Conservation (phyloP, 2,888 invertebrate species). For the Parnassius glacialis region DNA sequence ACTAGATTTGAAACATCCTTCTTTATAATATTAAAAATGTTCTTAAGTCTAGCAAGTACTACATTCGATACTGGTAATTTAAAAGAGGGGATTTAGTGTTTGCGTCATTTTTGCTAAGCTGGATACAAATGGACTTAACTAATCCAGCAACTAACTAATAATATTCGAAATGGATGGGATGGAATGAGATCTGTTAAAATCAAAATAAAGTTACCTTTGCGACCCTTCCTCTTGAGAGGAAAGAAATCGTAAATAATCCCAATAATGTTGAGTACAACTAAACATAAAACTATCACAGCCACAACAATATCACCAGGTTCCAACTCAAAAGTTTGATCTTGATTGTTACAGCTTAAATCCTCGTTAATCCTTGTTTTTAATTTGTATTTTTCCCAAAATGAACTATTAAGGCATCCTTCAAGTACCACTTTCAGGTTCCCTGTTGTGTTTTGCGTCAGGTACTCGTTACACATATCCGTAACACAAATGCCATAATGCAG, state of each 20-base stretch:
- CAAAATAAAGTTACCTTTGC: no score
- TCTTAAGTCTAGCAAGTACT: no score
- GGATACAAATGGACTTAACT: no score
- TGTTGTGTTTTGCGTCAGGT: slow-evolving; percentile 22
- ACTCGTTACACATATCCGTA: slow-evolving; percentile 30
- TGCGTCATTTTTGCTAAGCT: no score
- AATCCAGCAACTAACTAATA: no score
- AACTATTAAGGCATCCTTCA: slow-evolving; percentile 41
- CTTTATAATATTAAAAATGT: no score
- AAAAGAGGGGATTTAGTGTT: no score
- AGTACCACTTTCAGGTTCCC: slow-evolving; percentile 26
- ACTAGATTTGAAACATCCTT: no score
- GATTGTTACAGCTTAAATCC: slow-evolving; percentile 48
- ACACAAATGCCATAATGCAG: slow-evolving; percentile 36
- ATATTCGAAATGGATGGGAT: no score
- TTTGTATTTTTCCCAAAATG: slow-evolving; percentile 46
- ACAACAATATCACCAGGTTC: slow-evolving; percentile 50
- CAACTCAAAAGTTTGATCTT: slow-evolving; percentile 36
- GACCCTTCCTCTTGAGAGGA: no score
- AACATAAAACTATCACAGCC: slow-evolving; percentile 46
- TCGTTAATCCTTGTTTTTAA: slow-evolving; percentile 45
- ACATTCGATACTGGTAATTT: no score
- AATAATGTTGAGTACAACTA: slow-evolving; percentile 47
- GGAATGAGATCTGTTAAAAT: no score
- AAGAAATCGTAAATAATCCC: slow-evolving; percentile 53